phyloP scores from a whole-genome alignment of 2,113 vertebrate genomes.

The Silurus glanis region DNA sequence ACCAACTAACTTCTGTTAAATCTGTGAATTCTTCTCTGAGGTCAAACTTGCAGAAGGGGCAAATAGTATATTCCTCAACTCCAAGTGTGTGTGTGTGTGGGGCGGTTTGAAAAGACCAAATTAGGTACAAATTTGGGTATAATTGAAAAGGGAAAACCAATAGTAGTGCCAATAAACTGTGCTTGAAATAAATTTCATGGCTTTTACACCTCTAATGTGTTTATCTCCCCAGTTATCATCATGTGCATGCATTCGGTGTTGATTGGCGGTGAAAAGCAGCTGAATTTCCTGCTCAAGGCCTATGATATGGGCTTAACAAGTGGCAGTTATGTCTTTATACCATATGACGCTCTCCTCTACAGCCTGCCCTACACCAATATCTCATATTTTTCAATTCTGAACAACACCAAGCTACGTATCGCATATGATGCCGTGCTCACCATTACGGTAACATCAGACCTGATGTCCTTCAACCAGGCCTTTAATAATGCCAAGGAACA shows the following conservation, averaged over 20 bases:
- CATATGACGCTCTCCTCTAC: slow-evolving; percentile 86
- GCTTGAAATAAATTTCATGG: not conserved
- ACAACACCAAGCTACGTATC: slow-evolving; percentile 74
- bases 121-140: not conserved
- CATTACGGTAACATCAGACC: slow-evolving; percentile 82
- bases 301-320: slow-evolving; percentile 83
- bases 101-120: not conserved
- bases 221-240: slow-evolving; percentile 78
- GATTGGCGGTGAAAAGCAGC: slow-evolving; percentile 82
- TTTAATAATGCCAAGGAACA: slow-evolving; percentile 71
- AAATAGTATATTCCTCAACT: not conserved
- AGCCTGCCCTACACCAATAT: slow-evolving; percentile 83
- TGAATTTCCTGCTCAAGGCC: slow-evolving; percentile 78
- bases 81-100: no score
- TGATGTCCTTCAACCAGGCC: slow-evolving; percentile 81
- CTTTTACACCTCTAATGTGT: not conserved
- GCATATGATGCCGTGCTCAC: slow-evolving; percentile 90
- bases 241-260: slow-evolving; percentile 92
- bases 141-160: not conserved
- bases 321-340: slow-evolving; percentile 84
- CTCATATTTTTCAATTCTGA: slow-evolving; percentile 74
- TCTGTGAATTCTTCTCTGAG: not conserved
- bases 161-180: no score
- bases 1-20: not conserved
- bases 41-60: not conserved